These are phyloP conservation scores for Crotalus tigris DNA, from an alignment of 2,113 vertebrate genomes.

Conservation along the genomic window DNA sequence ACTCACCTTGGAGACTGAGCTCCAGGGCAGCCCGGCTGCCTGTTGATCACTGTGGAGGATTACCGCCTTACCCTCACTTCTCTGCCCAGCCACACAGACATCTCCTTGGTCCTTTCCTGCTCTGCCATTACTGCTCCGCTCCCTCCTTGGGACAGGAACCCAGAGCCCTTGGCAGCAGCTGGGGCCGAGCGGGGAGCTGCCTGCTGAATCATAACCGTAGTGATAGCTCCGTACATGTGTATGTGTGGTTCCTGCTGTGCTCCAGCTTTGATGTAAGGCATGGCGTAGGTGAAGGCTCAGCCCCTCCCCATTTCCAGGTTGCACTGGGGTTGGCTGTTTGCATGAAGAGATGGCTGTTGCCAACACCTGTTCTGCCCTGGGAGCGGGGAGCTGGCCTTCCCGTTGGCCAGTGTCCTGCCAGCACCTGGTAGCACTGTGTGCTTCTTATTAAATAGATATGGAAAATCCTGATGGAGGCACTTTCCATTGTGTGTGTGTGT, in stretches of 20 bases:
- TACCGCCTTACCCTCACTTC: slow-evolving; percentile 5
- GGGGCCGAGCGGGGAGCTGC: neutral
- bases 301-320: neutral
- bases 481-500: neutral
- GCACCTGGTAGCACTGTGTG: slow-evolving; percentile 10
- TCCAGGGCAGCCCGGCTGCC: neutral
- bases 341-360: fast-evolving
- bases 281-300: neutral
- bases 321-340: neutral
- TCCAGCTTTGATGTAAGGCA: neutral
- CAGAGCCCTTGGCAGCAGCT: neutral
- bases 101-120: neutral
- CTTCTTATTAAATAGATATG: slow-evolving; percentile 72
- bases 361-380: neutral
- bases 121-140: neutral
- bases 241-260: neutral
- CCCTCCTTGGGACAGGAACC: neutral
- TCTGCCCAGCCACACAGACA: neutral
- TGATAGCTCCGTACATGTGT: neutral
- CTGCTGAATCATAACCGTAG: fast-evolving
- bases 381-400: neutral
- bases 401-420: neutral
- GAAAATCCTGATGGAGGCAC: neutral
- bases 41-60: slow-evolving; percentile 3
- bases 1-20: neutral